These are phyloP conservation scores for Pantala flavescens DNA, from an alignment of 1,140 invertebrate species.

Conservation along the genomic window DNA sequence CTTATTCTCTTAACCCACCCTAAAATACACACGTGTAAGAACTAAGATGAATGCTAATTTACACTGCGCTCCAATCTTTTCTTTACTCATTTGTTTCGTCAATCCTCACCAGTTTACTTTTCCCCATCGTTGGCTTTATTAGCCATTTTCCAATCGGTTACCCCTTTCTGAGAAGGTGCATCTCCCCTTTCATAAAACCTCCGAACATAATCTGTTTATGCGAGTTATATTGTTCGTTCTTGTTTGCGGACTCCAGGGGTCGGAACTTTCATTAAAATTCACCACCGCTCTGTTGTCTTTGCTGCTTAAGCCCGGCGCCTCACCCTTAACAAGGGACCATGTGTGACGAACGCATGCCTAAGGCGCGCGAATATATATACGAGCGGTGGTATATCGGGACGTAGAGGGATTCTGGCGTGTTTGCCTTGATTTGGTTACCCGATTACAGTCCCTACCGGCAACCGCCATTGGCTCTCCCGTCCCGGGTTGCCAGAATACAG, in stretches of 20 bases:
- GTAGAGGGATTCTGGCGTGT: neutral
- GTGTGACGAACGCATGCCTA: neutral
- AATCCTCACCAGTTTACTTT: no score
- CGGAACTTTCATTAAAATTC: neutral
- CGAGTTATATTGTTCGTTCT: neutral
- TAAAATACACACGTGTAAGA: no score
- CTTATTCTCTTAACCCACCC: no score
- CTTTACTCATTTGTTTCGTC: no score
- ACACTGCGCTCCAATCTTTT: no score
- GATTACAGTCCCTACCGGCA: neutral
- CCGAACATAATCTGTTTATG: slow-evolving; percentile 6
- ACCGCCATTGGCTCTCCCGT: no score
- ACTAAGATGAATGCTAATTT: no score
- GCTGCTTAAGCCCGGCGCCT: neutral
- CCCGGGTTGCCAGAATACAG: no score
- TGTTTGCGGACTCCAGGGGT: neutral
- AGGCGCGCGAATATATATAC: neutral
- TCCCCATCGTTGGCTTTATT: no score
- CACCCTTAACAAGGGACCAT: neutral
- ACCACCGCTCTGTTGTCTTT: neutral
- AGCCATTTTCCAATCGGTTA: no score
- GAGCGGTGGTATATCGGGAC: neutral
- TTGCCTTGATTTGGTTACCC: slow-evolving; percentile 1
- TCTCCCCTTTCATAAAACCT: neutral
- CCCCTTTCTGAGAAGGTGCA: no score